A percentile compares a stretch with the other conserved stretches of the same genome.
phyloP scores from a whole-genome alignment of 2,113 vertebrate species.

The Suncus etruscus region DNA sequence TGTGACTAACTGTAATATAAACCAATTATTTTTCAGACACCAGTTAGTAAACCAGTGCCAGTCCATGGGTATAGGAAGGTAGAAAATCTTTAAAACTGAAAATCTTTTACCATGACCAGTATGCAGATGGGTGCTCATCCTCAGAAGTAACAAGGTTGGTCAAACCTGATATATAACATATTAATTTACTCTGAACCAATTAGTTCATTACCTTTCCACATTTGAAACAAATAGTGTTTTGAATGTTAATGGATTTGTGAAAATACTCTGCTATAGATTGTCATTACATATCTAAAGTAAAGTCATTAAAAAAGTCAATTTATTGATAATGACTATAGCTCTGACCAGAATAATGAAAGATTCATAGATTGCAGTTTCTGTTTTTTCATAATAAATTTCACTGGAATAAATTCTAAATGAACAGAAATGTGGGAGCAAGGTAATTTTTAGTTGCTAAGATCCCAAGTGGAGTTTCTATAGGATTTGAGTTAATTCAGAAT shows the following conservation, averaged over 20 bases:
- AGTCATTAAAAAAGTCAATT: constrained; percentile 16
- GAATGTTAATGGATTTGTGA: constrained; percentile 30
- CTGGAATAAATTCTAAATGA: constrained; percentile 19
- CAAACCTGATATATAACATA: too few species aligned
- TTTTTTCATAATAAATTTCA: neutral
- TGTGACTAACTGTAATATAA: neutral
- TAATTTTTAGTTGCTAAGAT: constrained; percentile 3
- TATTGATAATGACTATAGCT: neutral
- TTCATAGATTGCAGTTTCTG: neutral
- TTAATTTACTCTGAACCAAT: constrained; percentile 22
- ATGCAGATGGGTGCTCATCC: too few species aligned
- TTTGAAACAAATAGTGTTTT: neutral
- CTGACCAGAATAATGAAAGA: constrained; percentile 34
- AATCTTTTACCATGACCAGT: too few species aligned
- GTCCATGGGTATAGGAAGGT: too few species aligned
- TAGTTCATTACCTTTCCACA: neutral
- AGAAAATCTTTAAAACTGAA: too few species aligned
- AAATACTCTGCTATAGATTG: constrained; percentile 29
- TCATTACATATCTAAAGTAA: neutral
- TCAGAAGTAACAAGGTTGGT: too few species aligned
- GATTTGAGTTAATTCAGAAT: neutral
- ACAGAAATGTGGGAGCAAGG: neutral
- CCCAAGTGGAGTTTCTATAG: neutral
- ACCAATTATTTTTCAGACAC: too few species aligned
- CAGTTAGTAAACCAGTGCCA: too few species aligned